Conservation (phyloP, 2,888 invertebrate species). For the Pterostichus madidus region DNA sequence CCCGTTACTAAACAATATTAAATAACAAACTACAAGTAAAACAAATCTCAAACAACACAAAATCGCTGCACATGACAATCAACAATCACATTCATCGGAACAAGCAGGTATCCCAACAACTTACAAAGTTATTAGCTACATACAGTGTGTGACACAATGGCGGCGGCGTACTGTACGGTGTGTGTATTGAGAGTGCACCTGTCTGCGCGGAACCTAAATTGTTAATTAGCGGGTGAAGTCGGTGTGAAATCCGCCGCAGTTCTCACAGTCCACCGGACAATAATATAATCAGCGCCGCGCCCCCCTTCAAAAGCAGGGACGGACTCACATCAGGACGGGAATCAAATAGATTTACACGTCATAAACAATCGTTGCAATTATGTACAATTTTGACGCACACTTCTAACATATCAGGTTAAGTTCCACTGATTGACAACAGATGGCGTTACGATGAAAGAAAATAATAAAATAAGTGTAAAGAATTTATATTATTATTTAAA, state of each 20-base stretch:
- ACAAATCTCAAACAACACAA: background rate
- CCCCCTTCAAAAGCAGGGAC: background rate
- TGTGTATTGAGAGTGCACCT: constrained; percentile 74
- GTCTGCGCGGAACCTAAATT: constrained; percentile 74
- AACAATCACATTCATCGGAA: constrained; percentile 5
- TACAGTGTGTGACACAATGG: constrained; percentile 74
- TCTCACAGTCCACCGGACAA: constrained; percentile 76
- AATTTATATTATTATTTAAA: too few species aligned
- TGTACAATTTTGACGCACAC: too few species aligned
- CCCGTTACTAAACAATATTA: background rate
- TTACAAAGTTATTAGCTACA: constrained; percentile 74
- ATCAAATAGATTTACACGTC: background rate
- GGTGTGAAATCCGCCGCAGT: constrained; percentile 77
- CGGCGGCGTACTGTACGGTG: constrained; percentile 73
- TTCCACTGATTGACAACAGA: too few species aligned
- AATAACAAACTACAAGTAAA: constrained; percentile 2
- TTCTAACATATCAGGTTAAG: too few species aligned
- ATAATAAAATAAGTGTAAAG: too few species aligned
- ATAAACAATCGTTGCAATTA: background rate
- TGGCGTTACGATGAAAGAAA: too few species aligned
- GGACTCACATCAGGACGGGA: background rate
- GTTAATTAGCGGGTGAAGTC: constrained; percentile 77
- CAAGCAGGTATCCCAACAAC: constrained; percentile 68
- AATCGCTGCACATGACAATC: background rate
- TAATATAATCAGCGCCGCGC: constrained; percentile 74